Conservation (phyloP, 1,140 invertebrate genomes). For the Nixonia krombeini region DNA sequence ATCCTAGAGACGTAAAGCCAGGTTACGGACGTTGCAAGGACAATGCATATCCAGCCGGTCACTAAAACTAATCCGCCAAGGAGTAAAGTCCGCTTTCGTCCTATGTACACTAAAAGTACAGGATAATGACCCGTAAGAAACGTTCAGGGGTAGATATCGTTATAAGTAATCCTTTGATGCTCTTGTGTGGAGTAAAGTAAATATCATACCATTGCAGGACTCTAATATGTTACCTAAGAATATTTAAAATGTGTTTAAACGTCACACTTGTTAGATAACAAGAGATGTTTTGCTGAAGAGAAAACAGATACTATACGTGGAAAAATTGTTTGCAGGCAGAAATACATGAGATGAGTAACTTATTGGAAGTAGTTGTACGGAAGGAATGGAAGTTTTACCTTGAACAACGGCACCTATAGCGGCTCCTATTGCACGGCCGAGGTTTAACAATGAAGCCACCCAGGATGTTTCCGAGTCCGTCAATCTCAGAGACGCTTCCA, state of each 20-base stretch:
- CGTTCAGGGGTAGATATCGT: background rate
- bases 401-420: slow-evolving; percentile 56
- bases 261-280: too few relatives aligned
- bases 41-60: slow-evolving; percentile 71
- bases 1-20: slow-evolving; percentile 72
- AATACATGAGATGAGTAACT: slow-evolving; percentile 3
- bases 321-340: background rate
- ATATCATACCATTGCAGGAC: too few relatives aligned
- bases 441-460: slow-evolving; percentile 63
- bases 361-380: slow-evolving; percentile 16
- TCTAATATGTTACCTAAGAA: too few relatives aligned
- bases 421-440: slow-evolving; percentile 62
- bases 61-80: slow-evolving; percentile 68
- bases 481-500: slow-evolving; percentile 45
- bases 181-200: too few relatives aligned
- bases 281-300: background rate
- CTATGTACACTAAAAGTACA: slow-evolving; percentile 70
- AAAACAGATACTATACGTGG: background rate
- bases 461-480: slow-evolving; percentile 63
- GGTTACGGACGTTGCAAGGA: slow-evolving; percentile 56
- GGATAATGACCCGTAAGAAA: slow-evolving; percentile 6
- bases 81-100: slow-evolving; percentile 72
- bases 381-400: slow-evolving; percentile 52
- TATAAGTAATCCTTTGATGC: too few relatives aligned
- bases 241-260: too few relatives aligned